Evolutionary conservation across 2,888 invertebrate species (phyloP).

Genomic region (Leptinotarsa rubiginosa): DNA sequence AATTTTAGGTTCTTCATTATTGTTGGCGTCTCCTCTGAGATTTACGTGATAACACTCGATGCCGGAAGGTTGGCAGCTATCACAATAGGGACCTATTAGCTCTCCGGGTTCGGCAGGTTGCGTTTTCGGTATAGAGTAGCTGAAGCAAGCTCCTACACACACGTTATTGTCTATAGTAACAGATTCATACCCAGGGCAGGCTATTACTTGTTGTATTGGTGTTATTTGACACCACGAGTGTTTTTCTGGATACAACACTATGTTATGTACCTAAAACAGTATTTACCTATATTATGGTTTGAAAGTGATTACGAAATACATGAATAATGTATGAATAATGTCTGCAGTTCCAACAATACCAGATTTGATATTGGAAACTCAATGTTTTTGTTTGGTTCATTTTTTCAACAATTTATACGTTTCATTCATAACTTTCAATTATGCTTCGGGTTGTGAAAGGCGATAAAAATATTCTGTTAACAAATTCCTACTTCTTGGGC

Average conservation of each 20-base stretch:
- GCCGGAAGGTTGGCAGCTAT: slow-evolving; percentile 76
- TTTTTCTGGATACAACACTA: slow-evolving; percentile 76
- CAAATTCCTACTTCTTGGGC: too few relatives aligned
- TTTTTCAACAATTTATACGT: too few relatives aligned
- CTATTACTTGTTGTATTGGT: slow-evolving; percentile 76
- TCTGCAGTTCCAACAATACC: too few relatives aligned
- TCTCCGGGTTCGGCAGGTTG: slow-evolving; percentile 77
- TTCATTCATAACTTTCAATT: too few relatives aligned
- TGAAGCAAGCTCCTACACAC: slow-evolving; percentile 79
- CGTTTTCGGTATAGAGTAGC: slow-evolving; percentile 77
- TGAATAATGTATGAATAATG: too few relatives aligned
- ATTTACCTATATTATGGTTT: not conserved
- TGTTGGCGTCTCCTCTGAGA: slow-evolving; percentile 70
- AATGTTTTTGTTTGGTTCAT: too few relatives aligned
- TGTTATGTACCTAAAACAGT: slow-evolving; percentile 73
- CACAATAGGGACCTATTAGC: slow-evolving; percentile 74
- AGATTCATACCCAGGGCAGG: slow-evolving; percentile 74
- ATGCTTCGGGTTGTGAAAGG: too few relatives aligned
- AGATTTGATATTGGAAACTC: too few relatives aligned
- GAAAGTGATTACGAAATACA: too few relatives aligned
- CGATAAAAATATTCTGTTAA: too few relatives aligned
- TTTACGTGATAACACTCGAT: slow-evolving; percentile 76
- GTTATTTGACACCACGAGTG: slow-evolving; percentile 79
- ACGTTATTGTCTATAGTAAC: slow-evolving; percentile 78
- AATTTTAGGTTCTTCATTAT: slow-evolving; percentile 67